Base-by-base conservation (phyloP, 2,113 vertebrate species). In the Sula dactylatra region DNA sequence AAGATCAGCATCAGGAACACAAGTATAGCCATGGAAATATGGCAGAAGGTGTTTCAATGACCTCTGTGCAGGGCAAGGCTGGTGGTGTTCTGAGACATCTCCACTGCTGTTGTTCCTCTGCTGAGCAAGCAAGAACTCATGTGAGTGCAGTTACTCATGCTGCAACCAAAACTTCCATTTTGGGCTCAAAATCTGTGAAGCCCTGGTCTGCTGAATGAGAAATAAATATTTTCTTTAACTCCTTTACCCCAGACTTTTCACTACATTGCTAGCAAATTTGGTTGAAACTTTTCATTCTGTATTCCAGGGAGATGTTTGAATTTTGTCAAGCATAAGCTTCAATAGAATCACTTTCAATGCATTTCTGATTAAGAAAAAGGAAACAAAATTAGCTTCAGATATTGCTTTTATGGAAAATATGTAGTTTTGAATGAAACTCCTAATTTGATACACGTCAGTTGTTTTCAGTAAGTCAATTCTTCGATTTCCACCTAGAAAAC, bases 101-200 rank as follows among this genome's bases (percentile, higher is more conserved):
- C 52, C 0, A 1, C 32, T 71, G 13, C 44, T 38, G 16, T 45
- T 4, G 0, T 58, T 79, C 27, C 27, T 62, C n/a, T 55, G 10
- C 16, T 72, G 58, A 55, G 50, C 0, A 2, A 71, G 16, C 47
- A 26, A 86, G 36, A 90, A 54, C 9, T 40, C n/a, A 5, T 26
- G 27, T 1, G 8, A 55, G 7, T 50, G 32, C 31, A 70, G 27
- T 36, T 54, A 49, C 14, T n/a, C 1, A 1, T 59, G 40, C n/a
- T 55, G 45, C 34, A 72, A 40, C 7, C 31, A 55, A 34, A 78
- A 42, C 49, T 61, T 82, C 52, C 12, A 40, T 38, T 87, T 83
- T 2, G 6, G 32, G 16, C 27, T 77, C 24, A 26, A 6, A 38
- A 26, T 47, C 34, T 74, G 25, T 42, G 44, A 92, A 84, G 56